Evolutionary conservation across 1,140 invertebrate species (phyloP).

Genomic region (Ylistrum balloti): DNA sequence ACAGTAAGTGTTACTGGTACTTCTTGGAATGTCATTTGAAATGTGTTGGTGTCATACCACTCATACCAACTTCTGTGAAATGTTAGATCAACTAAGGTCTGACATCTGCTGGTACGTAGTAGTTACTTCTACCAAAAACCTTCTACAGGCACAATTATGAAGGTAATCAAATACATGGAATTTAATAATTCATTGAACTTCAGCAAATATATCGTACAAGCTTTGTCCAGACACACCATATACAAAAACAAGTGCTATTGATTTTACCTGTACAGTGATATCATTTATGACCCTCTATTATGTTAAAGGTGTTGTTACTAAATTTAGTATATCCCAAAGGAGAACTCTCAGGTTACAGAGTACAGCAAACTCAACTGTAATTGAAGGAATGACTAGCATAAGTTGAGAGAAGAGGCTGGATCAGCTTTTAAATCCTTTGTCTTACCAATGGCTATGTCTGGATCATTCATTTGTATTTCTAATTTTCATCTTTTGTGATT

Average conservation of each 20-base stretch:
- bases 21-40: no score
- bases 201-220: neutral
- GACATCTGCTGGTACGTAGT: no score
- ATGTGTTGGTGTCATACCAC: no score
- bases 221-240: neutral
- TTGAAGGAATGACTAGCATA: neutral
- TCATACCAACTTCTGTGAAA: no score
- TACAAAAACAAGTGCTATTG: neutral
- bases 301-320: neutral
- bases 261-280: constrained; percentile 28
- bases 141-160: neutral
- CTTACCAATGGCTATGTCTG: neutral
- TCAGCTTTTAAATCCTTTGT: no score
- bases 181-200: neutral
- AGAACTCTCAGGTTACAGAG: neutral
- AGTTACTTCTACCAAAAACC: neutral
- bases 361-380: neutral
- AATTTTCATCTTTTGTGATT: no score
- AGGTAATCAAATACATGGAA: constrained; percentile 1
- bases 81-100: neutral
- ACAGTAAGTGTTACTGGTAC: no score
- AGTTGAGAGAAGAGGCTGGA: no score
- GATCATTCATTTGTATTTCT: no score
- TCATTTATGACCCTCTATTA: constrained; percentile 10
- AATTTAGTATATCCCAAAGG: neutral